Conservation (phyloP, 2,797 vertebrate genomes). For the Chromobotia macracanthus region DNA sequence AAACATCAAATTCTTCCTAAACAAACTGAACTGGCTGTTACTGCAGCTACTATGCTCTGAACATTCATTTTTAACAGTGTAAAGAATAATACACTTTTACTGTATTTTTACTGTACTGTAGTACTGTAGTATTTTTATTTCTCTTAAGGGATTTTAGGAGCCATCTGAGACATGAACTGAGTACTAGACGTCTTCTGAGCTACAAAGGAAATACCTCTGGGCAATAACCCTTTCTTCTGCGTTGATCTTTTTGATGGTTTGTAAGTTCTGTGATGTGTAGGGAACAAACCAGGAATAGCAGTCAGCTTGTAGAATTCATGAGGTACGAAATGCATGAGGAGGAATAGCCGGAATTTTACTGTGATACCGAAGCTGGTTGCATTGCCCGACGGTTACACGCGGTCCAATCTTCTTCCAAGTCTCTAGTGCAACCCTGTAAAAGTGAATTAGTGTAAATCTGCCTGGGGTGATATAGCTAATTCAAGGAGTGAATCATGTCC, state of each 20-base stretch:
- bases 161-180: neutral
- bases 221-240: neutral
- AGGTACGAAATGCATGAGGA: slow-evolving; percentile 1
- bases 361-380: neutral
- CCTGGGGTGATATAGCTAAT: slow-evolving; percentile 38
- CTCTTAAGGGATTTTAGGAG: neutral
- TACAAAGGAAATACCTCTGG: neutral
- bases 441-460: slow-evolving; percentile 46
- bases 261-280: neutral
- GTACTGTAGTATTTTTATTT: neutral
- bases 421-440: slow-evolving; percentile 37
- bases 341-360: neutral
- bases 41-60: no score
- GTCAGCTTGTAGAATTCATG: slow-evolving; percentile 11
- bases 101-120: neutral
- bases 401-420: slow-evolving; percentile 8
- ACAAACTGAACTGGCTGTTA: no score
- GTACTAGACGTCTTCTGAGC: neutral
- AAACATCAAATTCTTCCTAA: no score
- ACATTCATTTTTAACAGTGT: no score
- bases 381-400: neutral
- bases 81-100: neutral
- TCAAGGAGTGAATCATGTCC: slow-evolving; percentile 37
- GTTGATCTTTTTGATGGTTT: neutral
- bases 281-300: neutral